Evolutionary conservation across 2,113 vertebrate genomes (phyloP).

Genomic region (Enhydra lutris): DNA sequence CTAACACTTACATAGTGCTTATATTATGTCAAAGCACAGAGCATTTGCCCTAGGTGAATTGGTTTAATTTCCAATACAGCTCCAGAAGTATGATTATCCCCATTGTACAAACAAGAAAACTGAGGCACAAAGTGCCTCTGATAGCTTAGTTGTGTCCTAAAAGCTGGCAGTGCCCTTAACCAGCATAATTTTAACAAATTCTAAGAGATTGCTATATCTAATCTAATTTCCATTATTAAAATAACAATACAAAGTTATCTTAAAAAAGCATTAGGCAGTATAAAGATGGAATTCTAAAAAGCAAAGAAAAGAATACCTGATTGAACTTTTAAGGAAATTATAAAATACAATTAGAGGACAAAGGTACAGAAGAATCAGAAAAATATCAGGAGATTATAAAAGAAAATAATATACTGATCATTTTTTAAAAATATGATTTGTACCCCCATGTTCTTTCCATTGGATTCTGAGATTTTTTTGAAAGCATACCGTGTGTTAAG

Average conservation of each 20-base stretch:
- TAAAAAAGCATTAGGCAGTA: not conserved
- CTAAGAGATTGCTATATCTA: not conserved
- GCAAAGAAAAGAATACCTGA: not conserved
- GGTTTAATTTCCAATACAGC: not conserved
- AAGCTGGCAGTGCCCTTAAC: not conserved
- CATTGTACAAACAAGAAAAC: not conserved
- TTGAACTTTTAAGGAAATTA: not conserved
- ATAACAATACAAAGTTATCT: not conserved
- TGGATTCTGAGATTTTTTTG: not conserved
- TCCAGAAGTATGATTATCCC: not conserved
- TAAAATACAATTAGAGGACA: not conserved
- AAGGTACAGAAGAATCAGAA: not conserved
- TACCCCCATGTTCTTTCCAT: not conserved
- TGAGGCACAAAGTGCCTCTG: not conserved
- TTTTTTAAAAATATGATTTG: not conserved
- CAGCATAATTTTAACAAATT: not conserved
- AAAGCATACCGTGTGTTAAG: not conserved
- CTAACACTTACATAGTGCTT: not conserved
- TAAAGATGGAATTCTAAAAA: not conserved
- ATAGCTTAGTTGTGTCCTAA: not conserved
- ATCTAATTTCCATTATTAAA: slow-evolving; percentile 4
- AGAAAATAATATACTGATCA: not conserved
- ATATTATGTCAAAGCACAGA: not conserved
- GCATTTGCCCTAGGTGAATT: not conserved
- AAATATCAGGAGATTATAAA: not conserved